phyloP scores from a whole-genome alignment of 2,888 invertebrate genomes.

The Eutolmus rufibarbis region DNA sequence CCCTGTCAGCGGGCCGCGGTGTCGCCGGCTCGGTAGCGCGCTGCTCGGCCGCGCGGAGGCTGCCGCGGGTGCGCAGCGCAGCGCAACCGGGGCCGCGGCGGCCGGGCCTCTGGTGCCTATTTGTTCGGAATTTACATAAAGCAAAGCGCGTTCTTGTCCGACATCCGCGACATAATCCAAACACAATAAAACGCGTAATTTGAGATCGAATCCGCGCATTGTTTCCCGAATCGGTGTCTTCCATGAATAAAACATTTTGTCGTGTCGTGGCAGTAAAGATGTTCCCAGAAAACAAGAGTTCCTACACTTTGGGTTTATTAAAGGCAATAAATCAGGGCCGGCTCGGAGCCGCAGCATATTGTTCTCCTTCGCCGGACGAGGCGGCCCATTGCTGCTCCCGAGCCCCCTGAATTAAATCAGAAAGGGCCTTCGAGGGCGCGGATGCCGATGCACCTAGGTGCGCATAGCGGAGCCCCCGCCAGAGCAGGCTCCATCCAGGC shows the following conservation, averaged over 20 bases:
- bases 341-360: slow-evolving; percentile 14
- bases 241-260: slow-evolving; percentile 48
- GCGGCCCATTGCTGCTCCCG: not conserved
- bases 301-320: slow-evolving; percentile 44
- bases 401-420: not conserved
- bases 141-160: slow-evolving; percentile 50
- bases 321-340: slow-evolving; percentile 44
- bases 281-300: slow-evolving; percentile 42
- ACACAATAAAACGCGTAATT: slow-evolving; percentile 52
- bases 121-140: slow-evolving; percentile 52
- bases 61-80: not conserved
- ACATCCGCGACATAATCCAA: slow-evolving; percentile 51
- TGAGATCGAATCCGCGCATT: slow-evolving; percentile 47
- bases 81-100: not conserved
- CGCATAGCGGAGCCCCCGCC: not conserved
- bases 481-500: not conserved
- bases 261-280: slow-evolving; percentile 43
- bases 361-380: not conserved
- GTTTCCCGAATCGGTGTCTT: slow-evolving; percentile 30
- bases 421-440: not conserved
- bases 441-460: not conserved
- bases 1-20: not conserved
- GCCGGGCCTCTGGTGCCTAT: slow-evolving; percentile 43
- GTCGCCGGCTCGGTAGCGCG: not conserved
- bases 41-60: not conserved